Evolutionary conservation across 2,797 vertebrate species (phyloP), one percentile per base, ranked within the genome.

Genomic region (Percopsis omiscomaycus): DNA sequence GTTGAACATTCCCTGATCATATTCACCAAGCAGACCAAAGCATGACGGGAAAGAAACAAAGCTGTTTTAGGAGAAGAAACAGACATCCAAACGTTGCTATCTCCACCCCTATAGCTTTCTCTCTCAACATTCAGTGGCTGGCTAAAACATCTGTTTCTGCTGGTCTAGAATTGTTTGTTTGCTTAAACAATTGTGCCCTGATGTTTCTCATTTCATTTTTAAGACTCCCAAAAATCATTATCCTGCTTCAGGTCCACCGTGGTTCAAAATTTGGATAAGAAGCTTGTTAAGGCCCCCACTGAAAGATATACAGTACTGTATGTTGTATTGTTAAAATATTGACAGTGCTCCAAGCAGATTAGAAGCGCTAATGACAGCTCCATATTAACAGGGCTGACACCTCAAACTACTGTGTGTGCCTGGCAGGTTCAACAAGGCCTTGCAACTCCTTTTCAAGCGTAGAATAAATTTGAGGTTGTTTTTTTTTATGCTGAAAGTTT

Each of bases 141-240:
- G 67, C 61, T 79, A 62, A 37, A 84, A 90, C 92, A 91, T 91
- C 91, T 93, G 91, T 82, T 92, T 90, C 88, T 86, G 88, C 84
- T 89, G 86, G 82, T 81, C 74, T 50, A 71, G 89, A 87, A 88
- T 73, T 84, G 83, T 89, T 90, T 92, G 91, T 93, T 92, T 93
- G 88, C 89, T 84, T 90, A 89, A 83, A 86, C 89, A 90, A 91
- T 91, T 89, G 89, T 50, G 52, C 27, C 86, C 86, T 4, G 78
- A 86, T 90, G 90, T 86, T 92, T 91, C 85, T 86, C 86, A 86
- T 93, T 90, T 90, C 69, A 87, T 88, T 86, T 84, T 84, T 59
- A 75, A 87, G 85, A 87, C 86, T 82, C 81, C 84, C n/a, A 59
- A 89, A 88, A 90, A 83, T 78, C 79, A 74, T 91, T 86, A 89